Conservation (phyloP, 2,113 vertebrate genomes). For the Stigmatopora nigra region DNA sequence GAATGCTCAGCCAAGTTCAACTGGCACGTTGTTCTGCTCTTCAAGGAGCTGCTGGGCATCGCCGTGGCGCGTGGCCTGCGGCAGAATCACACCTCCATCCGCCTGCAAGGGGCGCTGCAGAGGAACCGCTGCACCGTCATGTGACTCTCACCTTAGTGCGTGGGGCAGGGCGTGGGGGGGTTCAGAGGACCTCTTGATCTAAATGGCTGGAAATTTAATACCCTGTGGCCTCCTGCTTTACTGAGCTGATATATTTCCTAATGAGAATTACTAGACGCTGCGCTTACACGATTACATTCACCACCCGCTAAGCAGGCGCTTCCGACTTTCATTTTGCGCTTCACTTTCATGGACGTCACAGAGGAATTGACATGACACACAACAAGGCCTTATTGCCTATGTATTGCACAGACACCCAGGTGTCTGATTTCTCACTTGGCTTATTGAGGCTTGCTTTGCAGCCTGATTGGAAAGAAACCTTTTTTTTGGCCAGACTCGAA, state of each 20-base stretch:
- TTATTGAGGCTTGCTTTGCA: constrained; percentile 7
- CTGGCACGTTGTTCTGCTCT: constrained; percentile 84
- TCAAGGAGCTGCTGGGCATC: constrained; percentile 83
- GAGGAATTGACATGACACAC: constrained; percentile 2
- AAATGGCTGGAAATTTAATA: constrained; percentile 68
- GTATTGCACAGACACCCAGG: neutral
- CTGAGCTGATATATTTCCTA: constrained; percentile 61
- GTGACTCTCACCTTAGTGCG: constrained; percentile 62
- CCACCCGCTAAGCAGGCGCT: constrained; percentile 42
- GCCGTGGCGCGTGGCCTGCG: constrained; percentile 70
- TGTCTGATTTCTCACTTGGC: neutral
- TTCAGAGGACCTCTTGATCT: constrained; percentile 55
- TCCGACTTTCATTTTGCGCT: constrained; percentile 37
- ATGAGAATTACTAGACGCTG: constrained; percentile 54
- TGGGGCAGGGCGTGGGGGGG: constrained; percentile 7
- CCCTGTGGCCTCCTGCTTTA: constrained; percentile 70
- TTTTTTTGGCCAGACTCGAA: constrained; percentile 30
- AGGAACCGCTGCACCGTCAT: constrained; percentile 81
- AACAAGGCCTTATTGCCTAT: neutral
- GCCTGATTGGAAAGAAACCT: constrained; percentile 20
- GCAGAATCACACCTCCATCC: constrained; percentile 76
- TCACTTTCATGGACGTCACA: constrained; percentile 30
- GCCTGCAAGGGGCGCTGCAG: constrained; percentile 84
- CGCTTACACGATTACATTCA: constrained; percentile 53
- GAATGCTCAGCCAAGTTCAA: constrained; percentile 86